Evolutionary conservation across 1,140 invertebrate genomes (phyloP).

Genomic region (Hypsibius dujardini): DNA sequence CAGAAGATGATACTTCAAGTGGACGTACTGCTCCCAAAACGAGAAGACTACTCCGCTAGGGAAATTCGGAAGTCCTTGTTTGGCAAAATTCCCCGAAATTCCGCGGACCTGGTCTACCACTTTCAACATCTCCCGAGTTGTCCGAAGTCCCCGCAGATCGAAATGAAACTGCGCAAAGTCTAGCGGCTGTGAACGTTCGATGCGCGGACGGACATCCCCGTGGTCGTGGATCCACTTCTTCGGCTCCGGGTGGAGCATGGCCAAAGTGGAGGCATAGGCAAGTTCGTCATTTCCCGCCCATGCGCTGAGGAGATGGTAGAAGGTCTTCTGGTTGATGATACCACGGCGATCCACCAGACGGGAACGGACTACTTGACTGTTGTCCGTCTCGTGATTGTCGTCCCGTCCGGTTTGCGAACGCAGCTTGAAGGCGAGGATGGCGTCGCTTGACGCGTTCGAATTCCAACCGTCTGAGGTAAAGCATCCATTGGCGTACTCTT

Average conservation of each 20-base stretch:
- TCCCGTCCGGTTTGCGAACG: too few relatives aligned
- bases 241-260: slow-evolving; percentile 65
- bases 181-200: slow-evolving; percentile 76
- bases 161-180: slow-evolving; percentile 85
- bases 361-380: too few relatives aligned
- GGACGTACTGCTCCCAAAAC: slow-evolving; percentile 94
- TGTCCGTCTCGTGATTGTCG: too few relatives aligned
- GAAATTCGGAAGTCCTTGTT: slow-evolving; percentile 77
- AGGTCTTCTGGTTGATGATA: slow-evolving; percentile 83
- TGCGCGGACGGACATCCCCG: slow-evolving; percentile 60
- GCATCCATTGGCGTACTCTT: too few relatives aligned
- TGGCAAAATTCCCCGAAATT: slow-evolving; percentile 67
- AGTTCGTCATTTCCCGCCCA: slow-evolving; percentile 86
- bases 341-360: too few relatives aligned
- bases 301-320: slow-evolving; percentile 93
- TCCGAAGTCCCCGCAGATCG: too few relatives aligned
- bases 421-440: too few relatives aligned
- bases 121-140: too few relatives aligned
- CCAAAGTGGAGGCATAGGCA: slow-evolving; percentile 72
- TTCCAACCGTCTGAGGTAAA: slow-evolving; percentile 67
- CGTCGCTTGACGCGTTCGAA: slow-evolving; percentile 78
- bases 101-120: slow-evolving; percentile 48
- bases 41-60: slow-evolving; percentile 76
- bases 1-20: slow-evolving; percentile 54
- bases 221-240: slow-evolving; percentile 58